Base-by-base conservation (phyloP, 2,113 vertebrate species). In the Macroglossus sobrinus region DNA sequence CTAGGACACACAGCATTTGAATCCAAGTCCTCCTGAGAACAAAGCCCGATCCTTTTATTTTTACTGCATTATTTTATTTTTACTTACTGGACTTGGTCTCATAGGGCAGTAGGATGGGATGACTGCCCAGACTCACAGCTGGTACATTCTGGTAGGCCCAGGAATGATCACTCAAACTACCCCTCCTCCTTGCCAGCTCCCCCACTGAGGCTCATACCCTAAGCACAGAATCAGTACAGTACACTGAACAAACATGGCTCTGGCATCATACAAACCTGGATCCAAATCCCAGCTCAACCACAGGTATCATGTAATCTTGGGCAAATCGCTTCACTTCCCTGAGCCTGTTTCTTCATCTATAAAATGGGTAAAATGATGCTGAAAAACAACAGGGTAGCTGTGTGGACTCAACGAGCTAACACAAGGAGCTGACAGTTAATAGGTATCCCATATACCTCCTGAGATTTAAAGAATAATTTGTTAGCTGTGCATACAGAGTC, bases 311-410 rank as follows among this genome's bases (percentile, higher is more conserved):
- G 16, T 47, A 35, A 82, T 43, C 50, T 38, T 38, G 63, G 69
- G 69, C 84, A 87, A 87, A 43, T 89, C 78, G 89, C 35, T 78
- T 93, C 19, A 33, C 38, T 59, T 93, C 91, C 61, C 81, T 72
- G 69, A 84, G 24, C 40, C 55, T 82, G 61, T 53, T 33, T 95
- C 50, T 24, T 55, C 30, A 35, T 72, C 45, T 92, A 55, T 86
- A 66, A 59, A 93, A 84, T n/a, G 40, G 28, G 81, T 24, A 72
- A 28, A 33, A 71, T 24, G n/a, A 28, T 71, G 72, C 61, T 91
- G 38, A 43, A 59, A 85, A 85, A 24, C 33, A 64, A 38, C 0
- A 59, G 30, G 40, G 69, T 28, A 68, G 53, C 61, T 4, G 6
- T 33, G 35, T 76, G 69, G 38, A 26, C 50, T 45, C 33, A 89